Percentiles rank a stretch among this genome's conserved stretches.
Conservation (phyloP, 2,113 vertebrate genomes). For the Myotis brandtii region DNA sequence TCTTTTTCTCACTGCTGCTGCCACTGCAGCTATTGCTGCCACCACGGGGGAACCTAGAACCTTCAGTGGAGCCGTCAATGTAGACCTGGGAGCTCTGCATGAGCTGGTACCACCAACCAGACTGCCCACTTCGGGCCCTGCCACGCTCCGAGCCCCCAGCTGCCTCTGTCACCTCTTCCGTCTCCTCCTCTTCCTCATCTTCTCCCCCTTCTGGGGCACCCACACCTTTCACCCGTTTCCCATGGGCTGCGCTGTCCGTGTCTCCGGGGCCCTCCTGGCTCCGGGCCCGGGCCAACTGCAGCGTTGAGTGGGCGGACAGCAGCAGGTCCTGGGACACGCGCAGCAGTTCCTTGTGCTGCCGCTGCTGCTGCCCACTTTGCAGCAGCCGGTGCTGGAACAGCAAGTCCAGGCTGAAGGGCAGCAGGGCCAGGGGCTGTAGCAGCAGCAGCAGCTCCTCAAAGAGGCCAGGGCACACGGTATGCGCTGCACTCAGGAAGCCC, state of each 20-base stretch:
- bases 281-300: constrained; percentile 93
- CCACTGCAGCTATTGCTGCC: constrained; percentile 70
- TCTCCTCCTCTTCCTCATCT: constrained; percentile 75
- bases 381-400: constrained; percentile 94
- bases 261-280: constrained; percentile 74
- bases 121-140: constrained; percentile 84
- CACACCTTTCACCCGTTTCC: constrained; percentile 84
- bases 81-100: constrained; percentile 99
- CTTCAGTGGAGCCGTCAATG: constrained; percentile 91
- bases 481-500: constrained; percentile 94
- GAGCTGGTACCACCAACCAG: constrained; percentile 98
- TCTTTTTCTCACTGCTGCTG: constrained; percentile 87
- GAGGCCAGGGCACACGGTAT: constrained; percentile 91
- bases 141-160: constrained; percentile 45
- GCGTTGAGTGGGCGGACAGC: constrained; percentile 92
- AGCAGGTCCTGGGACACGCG: constrained; percentile 91
- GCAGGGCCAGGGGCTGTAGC: constrained; percentile 95
- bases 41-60: constrained; percentile 89
- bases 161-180: constrained; percentile 53
- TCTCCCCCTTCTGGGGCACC: constrained; percentile 82
- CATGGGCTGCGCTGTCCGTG: constrained; percentile 55
- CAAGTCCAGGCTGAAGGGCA: constrained; percentile 96
- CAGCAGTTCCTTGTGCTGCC: constrained; percentile 94
- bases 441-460: constrained; percentile 96
- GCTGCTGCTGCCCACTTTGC: constrained; percentile 93